Evolutionary conservation across 2,888 invertebrate species (phyloP).

Genomic region (Anarsia innoxiella): DNA sequence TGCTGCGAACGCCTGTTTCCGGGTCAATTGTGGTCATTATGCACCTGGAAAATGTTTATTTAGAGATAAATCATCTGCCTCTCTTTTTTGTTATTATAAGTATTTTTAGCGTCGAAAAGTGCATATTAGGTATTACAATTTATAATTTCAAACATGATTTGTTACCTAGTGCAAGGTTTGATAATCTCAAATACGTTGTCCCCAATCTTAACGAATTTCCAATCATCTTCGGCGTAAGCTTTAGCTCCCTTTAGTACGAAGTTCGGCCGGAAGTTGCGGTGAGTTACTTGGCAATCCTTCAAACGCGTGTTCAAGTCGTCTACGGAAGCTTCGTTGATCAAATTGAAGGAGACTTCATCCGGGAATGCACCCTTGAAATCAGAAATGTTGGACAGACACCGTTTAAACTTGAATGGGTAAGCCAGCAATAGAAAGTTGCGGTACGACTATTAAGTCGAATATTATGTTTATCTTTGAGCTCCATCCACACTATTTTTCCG

Average conservation of each 20-base stretch:
- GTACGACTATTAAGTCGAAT: too few species aligned
- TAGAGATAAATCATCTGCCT: too few species aligned
- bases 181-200: constrained; percentile 77
- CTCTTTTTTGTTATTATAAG: too few species aligned
- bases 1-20: constrained; percentile 76
- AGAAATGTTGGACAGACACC: too few species aligned
- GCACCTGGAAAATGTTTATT: too few species aligned
- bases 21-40: constrained; percentile 82
- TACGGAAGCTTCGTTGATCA: constrained; percentile 80
- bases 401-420: too few species aligned
- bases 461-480: too few species aligned
- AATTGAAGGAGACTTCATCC: constrained; percentile 80
- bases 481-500: too few species aligned
- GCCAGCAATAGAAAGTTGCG: too few species aligned
- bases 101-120: too few species aligned
- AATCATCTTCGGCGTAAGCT: constrained; percentile 80
- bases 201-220: constrained; percentile 83
- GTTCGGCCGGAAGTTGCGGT: constrained; percentile 80
- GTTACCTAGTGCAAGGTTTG: constrained; percentile 78
- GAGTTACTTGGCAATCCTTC: constrained; percentile 53
- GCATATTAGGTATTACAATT: constrained; percentile 1
- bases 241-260: constrained; percentile 77
- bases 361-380: constrained; percentile 75
- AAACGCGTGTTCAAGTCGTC: constrained; percentile 78
- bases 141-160: too few species aligned